Evolutionary conservation across 1,140 invertebrate genomes (phyloP).

Genomic region (Drosophila arawakana): DNA sequence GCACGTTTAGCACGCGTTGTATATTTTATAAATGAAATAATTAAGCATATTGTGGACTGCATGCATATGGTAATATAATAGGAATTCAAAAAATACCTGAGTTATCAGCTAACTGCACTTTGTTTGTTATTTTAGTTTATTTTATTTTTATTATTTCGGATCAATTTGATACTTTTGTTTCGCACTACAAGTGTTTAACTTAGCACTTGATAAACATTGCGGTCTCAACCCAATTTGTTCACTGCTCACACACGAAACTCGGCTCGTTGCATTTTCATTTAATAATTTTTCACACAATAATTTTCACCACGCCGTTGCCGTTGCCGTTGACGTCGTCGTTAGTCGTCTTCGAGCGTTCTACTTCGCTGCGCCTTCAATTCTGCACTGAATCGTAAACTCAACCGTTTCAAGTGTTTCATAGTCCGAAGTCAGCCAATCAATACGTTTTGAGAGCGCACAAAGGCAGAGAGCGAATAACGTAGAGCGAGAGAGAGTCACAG

Average conservation of each 20-base stretch:
- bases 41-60: neutral
- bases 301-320: slow-evolving; percentile 32
- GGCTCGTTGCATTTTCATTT: slow-evolving; percentile 33
- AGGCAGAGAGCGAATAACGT: neutral
- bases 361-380: slow-evolving; percentile 68
- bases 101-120: slow-evolving; percentile 15
- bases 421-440: slow-evolving; percentile 28
- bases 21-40: slow-evolving; percentile 43
- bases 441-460: slow-evolving; percentile 11
- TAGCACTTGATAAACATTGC: slow-evolving; percentile 24
- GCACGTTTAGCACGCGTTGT: slow-evolving; percentile 49
- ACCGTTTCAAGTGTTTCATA: slow-evolving; percentile 52
- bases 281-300: slow-evolving; percentile 39
- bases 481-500: slow-evolving; percentile 1
- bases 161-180: slow-evolving; percentile 5
- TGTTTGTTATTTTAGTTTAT: neutral
- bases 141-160: slow-evolving; percentile 15
- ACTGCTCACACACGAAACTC: slow-evolving; percentile 47
- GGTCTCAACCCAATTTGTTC: slow-evolving; percentile 33
- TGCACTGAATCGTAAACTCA: slow-evolving; percentile 55
- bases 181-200: slow-evolving; percentile 26
- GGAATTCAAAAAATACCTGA: slow-evolving; percentile 35
- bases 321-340: neutral
- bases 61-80: slow-evolving; percentile 4
- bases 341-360: slow-evolving; percentile 44